A percentile compares a stretch with the other conserved stretches of the same genome.
phyloP scores from a whole-genome alignment of 2,888 invertebrate species.

The Oscheius onirici region DNA sequence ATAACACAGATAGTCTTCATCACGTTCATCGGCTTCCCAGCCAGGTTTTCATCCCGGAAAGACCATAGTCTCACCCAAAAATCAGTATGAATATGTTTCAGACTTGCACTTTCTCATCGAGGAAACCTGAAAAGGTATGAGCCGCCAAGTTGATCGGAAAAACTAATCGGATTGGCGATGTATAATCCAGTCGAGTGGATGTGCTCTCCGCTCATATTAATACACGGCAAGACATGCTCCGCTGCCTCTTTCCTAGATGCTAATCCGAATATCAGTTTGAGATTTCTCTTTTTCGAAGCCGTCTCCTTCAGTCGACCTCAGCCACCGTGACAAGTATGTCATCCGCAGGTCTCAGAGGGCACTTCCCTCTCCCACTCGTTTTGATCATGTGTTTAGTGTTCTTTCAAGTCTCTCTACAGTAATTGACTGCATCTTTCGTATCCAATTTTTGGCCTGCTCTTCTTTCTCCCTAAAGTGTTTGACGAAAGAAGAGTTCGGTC shows the following conservation, averaged over 20 bases:
- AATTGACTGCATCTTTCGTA: too few relatives aligned
- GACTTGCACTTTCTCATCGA: too few relatives aligned
- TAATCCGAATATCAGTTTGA: slow-evolving; percentile 15
- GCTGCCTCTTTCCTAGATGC: slow-evolving; percentile 18
- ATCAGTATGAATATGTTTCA: too few relatives aligned
- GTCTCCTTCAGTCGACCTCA: not conserved
- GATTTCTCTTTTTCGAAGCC: not conserved
- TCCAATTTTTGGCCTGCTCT: too few relatives aligned
- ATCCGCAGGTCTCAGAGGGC: not conserved
- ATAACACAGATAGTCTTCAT: too few relatives aligned
- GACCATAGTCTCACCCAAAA: too few relatives aligned
- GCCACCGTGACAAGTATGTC: not conserved
- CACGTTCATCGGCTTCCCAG: too few relatives aligned
- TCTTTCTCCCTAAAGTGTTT: too few relatives aligned
- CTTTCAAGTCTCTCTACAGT: not conserved
- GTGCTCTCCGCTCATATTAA: slow-evolving; percentile 17
- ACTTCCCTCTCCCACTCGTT: not conserved
- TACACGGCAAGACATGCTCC: slow-evolving; percentile 19
- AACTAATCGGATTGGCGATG: slow-evolving; percentile 25
- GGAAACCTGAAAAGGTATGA: too few relatives aligned
- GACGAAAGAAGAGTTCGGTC: too few relatives aligned
- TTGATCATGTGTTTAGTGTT: not conserved
- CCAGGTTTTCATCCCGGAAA: too few relatives aligned
- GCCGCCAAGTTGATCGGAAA: slow-evolving; percentile 2
- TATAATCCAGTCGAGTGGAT: slow-evolving; percentile 20